phyloP scores from a whole-genome alignment of 2,888 invertebrate species.

The Troglohyphantes excavatus region DNA sequence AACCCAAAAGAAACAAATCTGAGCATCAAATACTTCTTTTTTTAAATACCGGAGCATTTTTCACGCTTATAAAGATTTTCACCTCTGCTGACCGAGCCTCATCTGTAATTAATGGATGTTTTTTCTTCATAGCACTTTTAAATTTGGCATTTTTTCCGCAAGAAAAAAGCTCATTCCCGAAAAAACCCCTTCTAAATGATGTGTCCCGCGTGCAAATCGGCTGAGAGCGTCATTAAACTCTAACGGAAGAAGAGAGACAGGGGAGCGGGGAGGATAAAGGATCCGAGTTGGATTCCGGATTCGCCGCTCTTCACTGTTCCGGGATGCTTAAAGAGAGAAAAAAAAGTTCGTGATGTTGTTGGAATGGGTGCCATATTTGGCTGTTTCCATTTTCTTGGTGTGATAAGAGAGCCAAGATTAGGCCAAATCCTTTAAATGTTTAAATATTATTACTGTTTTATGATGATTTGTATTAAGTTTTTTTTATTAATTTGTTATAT shows the following conservation, averaged over 20 bases:
- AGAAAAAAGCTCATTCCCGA: no score
- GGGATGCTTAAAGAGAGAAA: conserved; percentile 49
- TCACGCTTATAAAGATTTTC: conserved; percentile 23
- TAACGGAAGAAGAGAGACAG: conserved; percentile 39
- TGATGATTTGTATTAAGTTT: no score
- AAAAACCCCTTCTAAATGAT: no score
- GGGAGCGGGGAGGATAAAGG: conserved; percentile 21
- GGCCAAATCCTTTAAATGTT: no score
- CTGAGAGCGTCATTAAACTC: conserved; percentile 67
- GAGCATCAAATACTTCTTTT: no score
- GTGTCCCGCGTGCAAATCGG: conserved; percentile 25
- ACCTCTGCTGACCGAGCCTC: conserved; percentile 24
- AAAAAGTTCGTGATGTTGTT: conserved; percentile 1
- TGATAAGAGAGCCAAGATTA: no score
- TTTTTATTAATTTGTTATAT: no score
- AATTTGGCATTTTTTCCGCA: conserved; percentile 9
- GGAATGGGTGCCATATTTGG: conserved; percentile 17
- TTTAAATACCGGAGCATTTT: neutral
- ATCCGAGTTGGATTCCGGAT: conserved; percentile 46
- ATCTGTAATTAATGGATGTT: conserved; percentile 52
- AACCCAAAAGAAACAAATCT: neutral
- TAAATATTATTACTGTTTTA: no score
- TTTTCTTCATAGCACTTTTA: conserved; percentile 55
- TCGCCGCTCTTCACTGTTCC: conserved; percentile 51
- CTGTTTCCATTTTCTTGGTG: conserved; percentile 8